phyloP scores from a whole-genome alignment of 2,797 vertebrate species.

The Distichodus sexfasciatus region DNA sequence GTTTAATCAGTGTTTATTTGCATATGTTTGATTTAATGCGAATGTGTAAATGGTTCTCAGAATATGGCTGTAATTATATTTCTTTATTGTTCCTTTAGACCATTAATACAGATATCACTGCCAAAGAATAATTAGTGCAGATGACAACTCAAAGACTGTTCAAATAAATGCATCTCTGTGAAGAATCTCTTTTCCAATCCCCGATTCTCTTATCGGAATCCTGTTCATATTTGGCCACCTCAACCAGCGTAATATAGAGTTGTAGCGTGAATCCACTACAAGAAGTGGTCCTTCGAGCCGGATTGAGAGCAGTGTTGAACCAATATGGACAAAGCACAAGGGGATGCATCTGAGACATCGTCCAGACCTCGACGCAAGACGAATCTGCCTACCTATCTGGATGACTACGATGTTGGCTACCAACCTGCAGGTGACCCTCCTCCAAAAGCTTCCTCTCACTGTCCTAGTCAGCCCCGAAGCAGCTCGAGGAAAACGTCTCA shows the following conservation, averaged over 20 bases:
- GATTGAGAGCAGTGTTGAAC: background rate
- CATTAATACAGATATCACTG: background rate
- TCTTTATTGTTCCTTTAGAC: background rate
- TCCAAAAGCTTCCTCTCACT: background rate
- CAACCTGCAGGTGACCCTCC: background rate
- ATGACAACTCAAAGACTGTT: background rate
- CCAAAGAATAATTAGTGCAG: no score
- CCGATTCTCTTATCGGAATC: background rate
- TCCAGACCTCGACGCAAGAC: background rate
- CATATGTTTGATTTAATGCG: background rate
- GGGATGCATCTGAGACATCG: background rate
- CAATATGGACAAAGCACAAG: conserved; percentile 1
- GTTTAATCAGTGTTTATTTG: background rate
- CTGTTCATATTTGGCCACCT: background rate
- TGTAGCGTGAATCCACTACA: background rate
- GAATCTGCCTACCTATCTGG: background rate
- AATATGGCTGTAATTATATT: background rate
- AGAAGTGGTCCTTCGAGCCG: conserved; percentile 1
- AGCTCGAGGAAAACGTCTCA: background rate
- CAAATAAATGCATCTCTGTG: conserved; percentile 5
- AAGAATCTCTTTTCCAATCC: background rate
- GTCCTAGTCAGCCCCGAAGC: background rate
- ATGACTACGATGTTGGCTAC: conserved; percentile 5
- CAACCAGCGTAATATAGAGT: background rate
- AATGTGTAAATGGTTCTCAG: background rate